Base-by-base conservation (phyloP, 2,113 vertebrate species). In the Illadopsis cleaveri region DNA sequence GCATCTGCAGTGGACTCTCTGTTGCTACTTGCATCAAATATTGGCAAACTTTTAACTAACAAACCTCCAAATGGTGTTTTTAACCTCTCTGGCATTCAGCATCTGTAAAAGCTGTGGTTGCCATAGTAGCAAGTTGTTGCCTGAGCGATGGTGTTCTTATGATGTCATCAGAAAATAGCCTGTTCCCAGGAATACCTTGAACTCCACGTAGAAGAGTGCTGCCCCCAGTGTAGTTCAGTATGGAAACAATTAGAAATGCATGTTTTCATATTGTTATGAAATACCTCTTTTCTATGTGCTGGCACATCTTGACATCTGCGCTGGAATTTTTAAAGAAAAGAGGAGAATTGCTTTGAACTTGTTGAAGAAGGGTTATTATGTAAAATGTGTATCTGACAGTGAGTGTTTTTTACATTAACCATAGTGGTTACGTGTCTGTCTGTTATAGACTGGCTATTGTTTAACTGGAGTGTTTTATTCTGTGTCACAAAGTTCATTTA, bases 111-210 rank as follows among this genome's bases (percentile, higher is more conserved):
- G 65, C 76, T 61, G 50, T 70, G 51, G 96, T 97, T 97, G 54
- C 97, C 79, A 96, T 97, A 77, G 97, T 27, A 97, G 70, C 97
- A 89, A 77, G 84, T 95, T 97, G 94, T 97, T 97, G 86, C 96
- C 96, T 71, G 91, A 97, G 96, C 38, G 38, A 94, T 88, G 91
- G 31, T 73, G 62, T 93, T 93, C 82, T 95, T 82, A 91, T 94
- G 97, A 95, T 96, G 91, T 97, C 96, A 97, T 86, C 89, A 82
- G 92, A 84, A 97, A 92, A 93, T 72, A 96, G 77, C 58, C 58
- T 92, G 70, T 96, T 97, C 95, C 48, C 58, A 62, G 72, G 83
- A 96, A 93, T 75, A 94, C 97, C 97, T 97, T 97, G 97, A 97
- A 97, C 96, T 94, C 73, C 15, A 2, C 40, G 37, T 33, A 95